Evolutionary conservation across 2,888 invertebrate species (phyloP).

Genomic region (Hypercompe scribonia): DNA sequence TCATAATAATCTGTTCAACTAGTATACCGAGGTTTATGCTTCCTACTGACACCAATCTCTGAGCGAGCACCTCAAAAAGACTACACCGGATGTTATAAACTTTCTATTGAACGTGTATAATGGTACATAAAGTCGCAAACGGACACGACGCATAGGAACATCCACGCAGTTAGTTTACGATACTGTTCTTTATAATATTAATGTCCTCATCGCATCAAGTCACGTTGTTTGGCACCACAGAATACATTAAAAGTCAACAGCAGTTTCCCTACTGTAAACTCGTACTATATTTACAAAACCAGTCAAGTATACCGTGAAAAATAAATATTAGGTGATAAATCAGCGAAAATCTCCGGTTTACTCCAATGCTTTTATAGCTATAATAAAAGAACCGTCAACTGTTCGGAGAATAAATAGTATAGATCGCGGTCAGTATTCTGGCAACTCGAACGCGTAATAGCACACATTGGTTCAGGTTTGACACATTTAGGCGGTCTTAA

Average conservation of each 20-base stretch:
- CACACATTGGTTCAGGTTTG: conserved; percentile 71
- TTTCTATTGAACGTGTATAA: conserved; percentile 70
- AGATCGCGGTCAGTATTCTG: conserved; percentile 75
- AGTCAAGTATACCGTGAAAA: conserved; percentile 78
- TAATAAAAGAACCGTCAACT: conserved; percentile 85
- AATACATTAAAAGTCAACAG: conserved; percentile 59
- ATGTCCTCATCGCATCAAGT: conserved; percentile 45
- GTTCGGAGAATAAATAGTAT: conserved; percentile 77
- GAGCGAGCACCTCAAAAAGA: conserved; percentile 55
- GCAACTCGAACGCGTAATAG: conserved; percentile 67
- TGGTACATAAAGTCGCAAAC: conserved; percentile 66
- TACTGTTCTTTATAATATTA: conserved; percentile 52
- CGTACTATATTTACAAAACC: conserved; percentile 72
- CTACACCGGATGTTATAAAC: conserved; percentile 76
- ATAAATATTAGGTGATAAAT: conserved; percentile 83
- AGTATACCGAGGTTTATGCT: conserved; percentile 57
- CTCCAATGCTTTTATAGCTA: conserved; percentile 78
- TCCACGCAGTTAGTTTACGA: conserved; percentile 57
- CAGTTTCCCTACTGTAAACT: conserved; percentile 65
- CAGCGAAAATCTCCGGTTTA: conserved; percentile 80
- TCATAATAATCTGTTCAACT: conserved; percentile 44
- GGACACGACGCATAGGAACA: conserved; percentile 56
- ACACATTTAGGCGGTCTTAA: conserved; percentile 67
- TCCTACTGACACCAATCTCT: conserved; percentile 64
- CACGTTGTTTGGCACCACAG: conserved; percentile 54